Evolutionary conservation across 2,797 vertebrate species (phyloP).

Genomic region (Octomys mimax): DNA sequence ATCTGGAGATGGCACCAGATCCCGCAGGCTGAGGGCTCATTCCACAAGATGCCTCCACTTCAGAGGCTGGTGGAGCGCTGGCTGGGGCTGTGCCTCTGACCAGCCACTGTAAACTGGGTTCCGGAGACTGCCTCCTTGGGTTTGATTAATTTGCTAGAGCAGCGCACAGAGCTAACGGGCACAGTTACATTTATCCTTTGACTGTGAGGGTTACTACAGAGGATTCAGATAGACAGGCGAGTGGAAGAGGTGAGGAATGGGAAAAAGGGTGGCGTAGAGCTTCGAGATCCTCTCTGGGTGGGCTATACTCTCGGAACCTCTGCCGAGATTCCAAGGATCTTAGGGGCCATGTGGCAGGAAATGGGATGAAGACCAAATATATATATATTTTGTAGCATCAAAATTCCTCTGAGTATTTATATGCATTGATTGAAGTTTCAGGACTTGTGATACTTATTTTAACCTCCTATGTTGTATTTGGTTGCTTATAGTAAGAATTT

Average conservation of each 20-base stretch:
- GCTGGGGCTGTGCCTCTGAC: background rate
- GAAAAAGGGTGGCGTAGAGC: background rate
- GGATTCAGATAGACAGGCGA: background rate
- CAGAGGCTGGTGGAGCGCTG: background rate
- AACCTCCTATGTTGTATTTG: background rate
- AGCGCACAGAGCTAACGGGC: background rate
- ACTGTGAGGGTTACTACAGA: background rate
- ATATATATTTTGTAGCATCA: background rate
- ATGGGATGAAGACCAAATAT: background rate
- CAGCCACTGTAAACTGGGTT: background rate
- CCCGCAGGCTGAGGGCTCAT: background rate
- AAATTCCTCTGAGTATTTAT: background rate
- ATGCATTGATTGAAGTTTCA: background rate
- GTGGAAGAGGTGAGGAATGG: background rate
- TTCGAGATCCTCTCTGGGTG: background rate
- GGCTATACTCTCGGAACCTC: background rate
- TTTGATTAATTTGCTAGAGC: background rate
- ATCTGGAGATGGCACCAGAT: background rate
- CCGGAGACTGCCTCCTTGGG: background rate
- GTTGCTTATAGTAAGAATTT: conserved; percentile 28
- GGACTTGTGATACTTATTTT: background rate
- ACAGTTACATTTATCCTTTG: background rate
- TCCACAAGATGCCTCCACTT: background rate
- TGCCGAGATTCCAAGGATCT: background rate
- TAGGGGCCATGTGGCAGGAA: background rate